Conservation (phyloP, 2,113 vertebrate genomes). For the Rostratula benghalensis region DNA sequence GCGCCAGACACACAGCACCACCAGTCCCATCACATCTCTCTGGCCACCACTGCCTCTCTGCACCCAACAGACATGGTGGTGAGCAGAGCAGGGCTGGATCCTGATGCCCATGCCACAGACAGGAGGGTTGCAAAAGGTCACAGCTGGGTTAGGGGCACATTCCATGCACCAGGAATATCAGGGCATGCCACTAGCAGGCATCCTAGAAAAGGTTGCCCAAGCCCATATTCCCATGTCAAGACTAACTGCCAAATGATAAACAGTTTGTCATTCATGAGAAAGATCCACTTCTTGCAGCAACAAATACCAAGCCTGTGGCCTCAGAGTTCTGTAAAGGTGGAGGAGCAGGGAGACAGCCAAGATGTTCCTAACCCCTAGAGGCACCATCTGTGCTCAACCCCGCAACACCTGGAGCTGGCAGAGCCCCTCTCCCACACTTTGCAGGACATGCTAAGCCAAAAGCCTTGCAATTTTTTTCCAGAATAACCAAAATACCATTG, state of each 20-base stretch:
- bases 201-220: not conserved
- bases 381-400: not conserved
- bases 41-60: not conserved
- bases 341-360: not conserved
- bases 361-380: not conserved
- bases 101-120: not conserved
- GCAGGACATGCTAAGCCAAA: not conserved
- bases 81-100: not conserved
- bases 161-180: not conserved
- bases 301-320: not conserved
- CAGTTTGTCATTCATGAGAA: not conserved
- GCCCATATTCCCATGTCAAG: not conserved
- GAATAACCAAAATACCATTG: not conserved
- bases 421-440: not conserved
- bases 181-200: not conserved
- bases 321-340: not conserved
- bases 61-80: fast-evolving
- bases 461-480: not conserved
- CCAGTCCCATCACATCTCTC: not conserved
- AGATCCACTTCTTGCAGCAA: not conserved
- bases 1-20: fast-evolving
- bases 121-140: not conserved
- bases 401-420: not conserved
- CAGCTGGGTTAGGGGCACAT: not conserved
- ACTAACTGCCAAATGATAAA: not conserved